Conservation (phyloP, 2,797 vertebrate genomes). For the Siniperca scherzeri region DNA sequence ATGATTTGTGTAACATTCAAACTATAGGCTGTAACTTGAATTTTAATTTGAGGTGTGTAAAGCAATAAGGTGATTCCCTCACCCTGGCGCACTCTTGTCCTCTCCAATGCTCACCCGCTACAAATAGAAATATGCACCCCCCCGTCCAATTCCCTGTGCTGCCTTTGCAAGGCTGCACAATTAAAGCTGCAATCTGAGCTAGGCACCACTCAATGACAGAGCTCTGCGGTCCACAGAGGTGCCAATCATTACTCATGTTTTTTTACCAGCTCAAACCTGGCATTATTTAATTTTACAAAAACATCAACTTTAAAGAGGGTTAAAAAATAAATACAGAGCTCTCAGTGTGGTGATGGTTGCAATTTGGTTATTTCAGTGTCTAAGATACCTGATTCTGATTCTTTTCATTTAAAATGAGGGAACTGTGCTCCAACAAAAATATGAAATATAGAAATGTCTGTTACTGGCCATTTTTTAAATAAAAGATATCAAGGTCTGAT, state of each 20-base stretch:
- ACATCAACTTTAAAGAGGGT: slow-evolving; percentile 4
- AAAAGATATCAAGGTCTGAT: slow-evolving; percentile 5
- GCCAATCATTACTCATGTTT: slow-evolving; percentile 75
- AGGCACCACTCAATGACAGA: slow-evolving; percentile 79
- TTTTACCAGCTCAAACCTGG: slow-evolving; percentile 52
- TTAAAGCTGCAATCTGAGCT: slow-evolving; percentile 83
- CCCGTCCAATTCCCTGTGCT: slow-evolving; percentile 72
- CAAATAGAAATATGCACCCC: slow-evolving; percentile 78
- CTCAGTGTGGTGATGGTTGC: not conserved
- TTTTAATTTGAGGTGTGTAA: slow-evolving; percentile 61
- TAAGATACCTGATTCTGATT: not conserved
- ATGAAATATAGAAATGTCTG: not conserved
- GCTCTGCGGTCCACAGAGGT: slow-evolving; percentile 82
- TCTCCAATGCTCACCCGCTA: slow-evolving; percentile 48
- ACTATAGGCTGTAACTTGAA: slow-evolving; percentile 4
- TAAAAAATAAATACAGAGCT: slow-evolving; percentile 16
- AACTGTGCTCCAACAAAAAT: slow-evolving; percentile 5
- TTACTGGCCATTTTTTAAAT: not conserved
- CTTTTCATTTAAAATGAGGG: slow-evolving; percentile 4
- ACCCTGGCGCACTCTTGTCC: slow-evolving; percentile 56
- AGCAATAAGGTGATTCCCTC: slow-evolving; percentile 62
- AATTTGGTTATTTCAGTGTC: not conserved
- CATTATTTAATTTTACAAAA: slow-evolving; percentile 57
- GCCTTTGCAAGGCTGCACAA: slow-evolving; percentile 84
- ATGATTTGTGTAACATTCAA: not conserved